Evolutionary conservation across 2,888 invertebrate genomes (phyloP).

Genomic region (Cerastis rubricosa): DNA sequence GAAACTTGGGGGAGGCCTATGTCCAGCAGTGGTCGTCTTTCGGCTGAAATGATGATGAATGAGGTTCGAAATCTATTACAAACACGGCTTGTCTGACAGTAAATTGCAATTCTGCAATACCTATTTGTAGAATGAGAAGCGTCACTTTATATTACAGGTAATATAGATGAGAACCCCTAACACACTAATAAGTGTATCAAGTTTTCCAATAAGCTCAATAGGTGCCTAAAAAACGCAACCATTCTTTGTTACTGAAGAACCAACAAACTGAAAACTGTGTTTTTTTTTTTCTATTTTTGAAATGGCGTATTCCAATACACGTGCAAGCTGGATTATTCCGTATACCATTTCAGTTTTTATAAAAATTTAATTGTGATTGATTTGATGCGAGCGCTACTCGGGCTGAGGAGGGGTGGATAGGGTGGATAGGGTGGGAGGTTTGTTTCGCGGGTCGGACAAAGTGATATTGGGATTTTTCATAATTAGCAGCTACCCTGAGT

Average conservation of each 20-base stretch:
- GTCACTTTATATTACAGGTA: not conserved
- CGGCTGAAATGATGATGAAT: too few species aligned
- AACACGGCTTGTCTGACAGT: not conserved
- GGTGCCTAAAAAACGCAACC: not conserved
- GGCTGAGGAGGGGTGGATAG: not conserved
- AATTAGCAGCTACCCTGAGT: not conserved
- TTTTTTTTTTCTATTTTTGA: not conserved
- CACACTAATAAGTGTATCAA: not conserved
- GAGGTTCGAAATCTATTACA: not conserved
- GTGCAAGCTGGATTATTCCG: not conserved
- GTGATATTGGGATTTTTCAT: not conserved
- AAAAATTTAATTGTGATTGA: not conserved
- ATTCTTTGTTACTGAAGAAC: not conserved
- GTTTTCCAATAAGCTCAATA: not conserved
- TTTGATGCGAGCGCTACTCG: not conserved
- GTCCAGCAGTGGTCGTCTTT: too few species aligned
- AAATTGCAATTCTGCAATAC: not conserved
- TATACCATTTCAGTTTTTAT: not conserved
- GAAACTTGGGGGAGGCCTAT: too few species aligned
- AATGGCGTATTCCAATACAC: not conserved
- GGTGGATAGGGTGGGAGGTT: too few species aligned
- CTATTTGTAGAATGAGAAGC: not conserved
- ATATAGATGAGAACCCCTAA: not conserved
- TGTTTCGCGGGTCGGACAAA: not conserved
- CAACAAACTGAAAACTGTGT: not conserved